Percentiles rank a stretch among this genome's conserved stretches.
Conservation (phyloP, 2,113 vertebrate species). For the Rhinogobius similis region DNA sequence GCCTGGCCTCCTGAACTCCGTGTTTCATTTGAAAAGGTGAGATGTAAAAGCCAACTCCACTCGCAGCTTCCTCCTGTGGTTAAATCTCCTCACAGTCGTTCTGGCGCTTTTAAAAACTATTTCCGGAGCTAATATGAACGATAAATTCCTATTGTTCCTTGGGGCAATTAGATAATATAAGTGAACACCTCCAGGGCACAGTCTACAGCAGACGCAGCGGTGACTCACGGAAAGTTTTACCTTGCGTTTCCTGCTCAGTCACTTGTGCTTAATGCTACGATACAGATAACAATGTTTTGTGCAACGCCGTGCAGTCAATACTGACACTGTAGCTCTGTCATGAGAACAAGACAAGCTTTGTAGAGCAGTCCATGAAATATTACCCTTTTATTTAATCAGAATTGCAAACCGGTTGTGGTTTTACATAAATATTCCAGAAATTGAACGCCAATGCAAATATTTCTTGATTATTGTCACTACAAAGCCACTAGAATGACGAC, state of each 20-base stretch:
- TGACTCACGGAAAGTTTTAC: neutral
- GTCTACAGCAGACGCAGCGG: conserved; percentile 1
- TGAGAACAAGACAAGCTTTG: neutral
- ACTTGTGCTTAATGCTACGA: neutral
- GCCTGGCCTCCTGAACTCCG: neutral
- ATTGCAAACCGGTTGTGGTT: neutral
- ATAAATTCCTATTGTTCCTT: conserved; percentile 33
- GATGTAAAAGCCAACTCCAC: neutral
- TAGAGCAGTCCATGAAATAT: neutral
- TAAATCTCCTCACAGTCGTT: neutral
- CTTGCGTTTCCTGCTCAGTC: neutral
- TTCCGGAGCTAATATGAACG: conserved; percentile 19
- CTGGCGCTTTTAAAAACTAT: neutral
- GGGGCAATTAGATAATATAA: conserved; percentile 41
- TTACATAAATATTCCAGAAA: neutral
- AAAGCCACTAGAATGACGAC: neutral
- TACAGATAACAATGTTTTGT: neutral
- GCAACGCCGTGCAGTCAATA: neutral
- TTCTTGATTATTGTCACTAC: neutral
- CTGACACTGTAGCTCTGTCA: neutral
- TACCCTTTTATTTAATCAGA: neutral
- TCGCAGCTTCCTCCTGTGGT: neutral
- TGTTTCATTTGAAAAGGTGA: conserved; percentile 1
- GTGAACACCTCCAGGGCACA: conserved; percentile 34
- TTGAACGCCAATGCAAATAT: neutral